Conservation (phyloP, 2,888 invertebrate species). For the Drosophila yooni region DNA sequence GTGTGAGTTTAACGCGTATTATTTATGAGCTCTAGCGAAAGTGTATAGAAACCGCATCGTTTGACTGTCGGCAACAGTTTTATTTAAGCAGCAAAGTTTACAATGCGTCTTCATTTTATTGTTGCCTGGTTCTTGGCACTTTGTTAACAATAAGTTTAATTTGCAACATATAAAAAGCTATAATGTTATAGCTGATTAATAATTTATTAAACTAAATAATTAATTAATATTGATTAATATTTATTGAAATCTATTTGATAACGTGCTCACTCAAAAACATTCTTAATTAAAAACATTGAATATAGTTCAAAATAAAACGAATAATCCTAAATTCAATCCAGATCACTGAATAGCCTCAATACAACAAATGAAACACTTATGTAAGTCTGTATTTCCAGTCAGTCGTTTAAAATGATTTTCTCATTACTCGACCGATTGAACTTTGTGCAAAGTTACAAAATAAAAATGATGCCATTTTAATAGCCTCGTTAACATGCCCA, state of each 20-base stretch:
- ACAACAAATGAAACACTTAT: constrained; percentile 5
- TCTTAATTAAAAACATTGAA: neutral
- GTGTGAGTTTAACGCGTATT: constrained; percentile 33
- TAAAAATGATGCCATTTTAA: constrained; percentile 29
- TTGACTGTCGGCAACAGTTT: constrained; percentile 10
- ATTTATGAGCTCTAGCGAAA: constrained; percentile 43
- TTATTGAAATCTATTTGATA: neutral
- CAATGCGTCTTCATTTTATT: neutral
- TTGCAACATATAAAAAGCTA: neutral
- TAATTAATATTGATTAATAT: neutral
- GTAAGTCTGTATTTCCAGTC: neutral
- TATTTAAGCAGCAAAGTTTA: constrained; percentile 10
- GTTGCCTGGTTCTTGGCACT: neutral
- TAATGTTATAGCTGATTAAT: no score
- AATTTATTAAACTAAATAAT: neutral
- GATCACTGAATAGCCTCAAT: constrained; percentile 14
- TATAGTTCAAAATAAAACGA: neutral
- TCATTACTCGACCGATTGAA: constrained; percentile 40
- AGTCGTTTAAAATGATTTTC: constrained; percentile 20
- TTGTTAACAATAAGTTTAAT: neutral
- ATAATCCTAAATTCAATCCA: constrained; percentile 3
- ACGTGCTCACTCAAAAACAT: neutral
- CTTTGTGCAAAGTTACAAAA: constrained; percentile 16
- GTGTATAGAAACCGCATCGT: neutral
- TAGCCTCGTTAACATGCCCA: constrained; percentile 29